These are phyloP conservation scores for Heteractis magnifica DNA, from an alignment of 92 coral and sea anemone species.

Conservation along the genomic window DNA sequence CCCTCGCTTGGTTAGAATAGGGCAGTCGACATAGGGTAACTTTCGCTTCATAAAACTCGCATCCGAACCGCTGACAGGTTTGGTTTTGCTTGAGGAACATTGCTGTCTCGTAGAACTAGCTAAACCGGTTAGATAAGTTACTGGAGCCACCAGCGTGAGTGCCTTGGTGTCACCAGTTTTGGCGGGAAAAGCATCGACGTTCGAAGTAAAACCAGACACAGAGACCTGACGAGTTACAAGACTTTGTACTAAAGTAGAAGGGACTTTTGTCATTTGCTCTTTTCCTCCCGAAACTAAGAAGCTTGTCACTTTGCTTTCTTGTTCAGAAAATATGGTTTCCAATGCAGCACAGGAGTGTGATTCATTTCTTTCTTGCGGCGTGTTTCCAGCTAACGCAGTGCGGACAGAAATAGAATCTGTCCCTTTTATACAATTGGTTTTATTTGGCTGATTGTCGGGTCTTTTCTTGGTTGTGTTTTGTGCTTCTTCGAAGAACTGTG, in stretches of 20 bases:
- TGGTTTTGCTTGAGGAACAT: background rate
- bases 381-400: background rate
- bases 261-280: background rate
- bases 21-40: background rate
- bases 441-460: background rate
- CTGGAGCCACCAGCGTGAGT: background rate
- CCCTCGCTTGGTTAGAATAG: conserved; percentile 38
- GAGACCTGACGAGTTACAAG: conserved; percentile 21
- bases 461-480: background rate
- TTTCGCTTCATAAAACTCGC: background rate
- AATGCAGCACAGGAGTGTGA: background rate
- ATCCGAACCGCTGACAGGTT: background rate
- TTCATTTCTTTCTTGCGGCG: background rate
- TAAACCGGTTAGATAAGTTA: conserved; percentile 1
- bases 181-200: background rate
- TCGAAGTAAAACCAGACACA: conserved; percentile 2
- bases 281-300: background rate
- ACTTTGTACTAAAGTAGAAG: background rate
- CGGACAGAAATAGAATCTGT: background rate
- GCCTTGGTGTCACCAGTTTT: background rate
- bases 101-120: background rate
- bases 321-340: background rate
- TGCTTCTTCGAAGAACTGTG: background rate
- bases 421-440: background rate
- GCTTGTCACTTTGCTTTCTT: background rate